Conservation (phyloP, 2,113 vertebrate species). For the Phyllostomus discolor region DNA sequence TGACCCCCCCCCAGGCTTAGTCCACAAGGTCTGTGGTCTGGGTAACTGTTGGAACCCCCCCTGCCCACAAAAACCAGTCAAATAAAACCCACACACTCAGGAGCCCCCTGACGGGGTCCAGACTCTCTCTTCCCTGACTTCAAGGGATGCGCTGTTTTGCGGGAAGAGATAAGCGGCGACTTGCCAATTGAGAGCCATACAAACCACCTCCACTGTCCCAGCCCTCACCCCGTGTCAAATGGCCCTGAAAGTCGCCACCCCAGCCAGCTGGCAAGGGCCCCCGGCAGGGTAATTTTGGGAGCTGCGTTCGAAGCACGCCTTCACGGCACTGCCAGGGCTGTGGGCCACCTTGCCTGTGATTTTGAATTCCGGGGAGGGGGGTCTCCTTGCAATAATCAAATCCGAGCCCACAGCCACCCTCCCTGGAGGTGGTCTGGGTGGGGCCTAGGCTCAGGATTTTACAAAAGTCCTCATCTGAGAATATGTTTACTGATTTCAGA, state of each 20-base stretch:
- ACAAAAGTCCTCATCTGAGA: neutral
- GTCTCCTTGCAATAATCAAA: neutral
- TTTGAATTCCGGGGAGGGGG: too few species aligned
- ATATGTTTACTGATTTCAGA: too few species aligned
- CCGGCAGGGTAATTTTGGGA: neutral
- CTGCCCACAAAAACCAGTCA: fast-evolving
- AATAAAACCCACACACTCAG: neutral
- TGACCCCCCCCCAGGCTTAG: neutral
- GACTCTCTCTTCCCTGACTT: neutral
- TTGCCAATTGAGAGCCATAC: neutral
- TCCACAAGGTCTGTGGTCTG: neutral
- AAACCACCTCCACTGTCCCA: neutral
- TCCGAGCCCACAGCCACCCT: neutral
- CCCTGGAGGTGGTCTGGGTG: neutral
- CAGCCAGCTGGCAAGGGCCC: neutral
- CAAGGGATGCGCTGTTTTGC: neutral
- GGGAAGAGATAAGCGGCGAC: neutral
- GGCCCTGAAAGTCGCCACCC: neutral
- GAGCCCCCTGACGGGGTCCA: neutral
- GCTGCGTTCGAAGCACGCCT: neutral
- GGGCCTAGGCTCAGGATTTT: neutral
- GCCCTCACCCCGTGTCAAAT: fast-evolving
- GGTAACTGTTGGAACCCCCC: neutral
- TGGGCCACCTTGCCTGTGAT: fast-evolving
- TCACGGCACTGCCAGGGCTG: fast-evolving